phyloP scores from a whole-genome alignment of 1,140 invertebrate species.

The Brachystomella parvula region DNA sequence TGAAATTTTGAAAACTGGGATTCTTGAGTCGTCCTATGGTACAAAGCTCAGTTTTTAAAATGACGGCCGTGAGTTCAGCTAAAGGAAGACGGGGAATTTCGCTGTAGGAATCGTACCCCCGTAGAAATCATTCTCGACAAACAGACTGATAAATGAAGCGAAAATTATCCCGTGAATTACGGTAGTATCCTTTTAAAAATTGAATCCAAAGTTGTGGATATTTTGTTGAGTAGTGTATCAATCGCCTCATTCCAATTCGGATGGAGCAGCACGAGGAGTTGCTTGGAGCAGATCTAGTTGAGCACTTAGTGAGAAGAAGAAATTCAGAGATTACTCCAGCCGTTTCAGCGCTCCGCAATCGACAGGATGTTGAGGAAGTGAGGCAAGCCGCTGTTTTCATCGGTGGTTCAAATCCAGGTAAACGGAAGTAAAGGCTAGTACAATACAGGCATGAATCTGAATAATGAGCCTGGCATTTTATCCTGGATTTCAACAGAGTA shows the following conservation, averaged over 20 bases:
- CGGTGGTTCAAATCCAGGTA: constrained; percentile 33
- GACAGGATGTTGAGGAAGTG: constrained; percentile 13
- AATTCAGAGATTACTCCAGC: constrained; percentile 23
- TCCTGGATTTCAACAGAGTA: neutral
- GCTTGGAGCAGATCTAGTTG: constrained; percentile 35
- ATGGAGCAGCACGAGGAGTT: constrained; percentile 46
- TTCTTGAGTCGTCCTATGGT: too few species aligned
- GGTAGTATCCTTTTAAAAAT: neutral
- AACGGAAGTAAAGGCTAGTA: neutral
- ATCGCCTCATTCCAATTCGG: constrained; percentile 45
- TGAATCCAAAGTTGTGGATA: neutral
- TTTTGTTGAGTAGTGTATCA: constrained; percentile 38
- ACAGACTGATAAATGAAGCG: too few species aligned
- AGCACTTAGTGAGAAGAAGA: constrained; percentile 30
- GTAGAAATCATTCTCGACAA: too few species aligned
- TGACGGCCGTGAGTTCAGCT: too few species aligned
- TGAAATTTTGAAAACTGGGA: too few species aligned
- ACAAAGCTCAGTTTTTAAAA: too few species aligned
- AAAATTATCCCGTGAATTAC: too few species aligned
- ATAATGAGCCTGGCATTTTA: neutral
- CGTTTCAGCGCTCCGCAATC: constrained; percentile 16
- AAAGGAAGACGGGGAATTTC: too few species aligned
- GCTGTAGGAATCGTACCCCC: too few species aligned
- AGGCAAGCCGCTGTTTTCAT: constrained; percentile 11
- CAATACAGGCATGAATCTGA: neutral